Percentiles rank a stretch among this genome's conserved stretches.
Conservation (phyloP, 2,888 invertebrate genomes). For the Carterocephalus palaemon region DNA sequence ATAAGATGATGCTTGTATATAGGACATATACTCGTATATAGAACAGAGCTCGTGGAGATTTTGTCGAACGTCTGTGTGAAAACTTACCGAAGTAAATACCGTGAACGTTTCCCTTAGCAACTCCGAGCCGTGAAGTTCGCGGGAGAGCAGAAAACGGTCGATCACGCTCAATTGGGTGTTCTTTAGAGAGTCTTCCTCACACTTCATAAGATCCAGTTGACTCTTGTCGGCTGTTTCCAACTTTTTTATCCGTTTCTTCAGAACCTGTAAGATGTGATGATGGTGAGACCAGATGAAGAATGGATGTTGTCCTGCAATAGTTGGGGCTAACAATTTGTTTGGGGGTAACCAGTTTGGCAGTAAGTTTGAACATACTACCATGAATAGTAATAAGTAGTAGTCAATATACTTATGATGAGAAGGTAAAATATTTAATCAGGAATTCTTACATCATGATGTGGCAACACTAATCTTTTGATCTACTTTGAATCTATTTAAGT, state of each 20-base stretch:
- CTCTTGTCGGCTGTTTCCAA: conserved; percentile 39
- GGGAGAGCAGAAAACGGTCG: conserved; percentile 58
- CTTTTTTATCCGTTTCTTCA: conserved; percentile 39
- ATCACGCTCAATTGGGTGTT: conserved; percentile 56
- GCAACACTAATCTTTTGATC: no score
- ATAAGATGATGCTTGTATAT: background rate
- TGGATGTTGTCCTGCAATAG: no score
- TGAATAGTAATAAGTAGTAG: no score
- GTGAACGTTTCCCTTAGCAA: conserved; percentile 56
- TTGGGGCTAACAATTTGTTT: no score
- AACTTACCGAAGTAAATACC: conserved; percentile 61
- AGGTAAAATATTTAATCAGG: no score
- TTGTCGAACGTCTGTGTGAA: background rate
- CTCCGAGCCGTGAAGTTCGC: conserved; percentile 45
- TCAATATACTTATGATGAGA: no score
- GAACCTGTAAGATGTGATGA: no score
- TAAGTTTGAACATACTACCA: no score
- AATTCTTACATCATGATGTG: no score
- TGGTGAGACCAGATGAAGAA: no score
- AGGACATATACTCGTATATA: background rate
- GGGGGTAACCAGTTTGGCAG: no score
- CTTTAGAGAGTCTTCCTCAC: conserved; percentile 41
- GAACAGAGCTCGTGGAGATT: background rate
- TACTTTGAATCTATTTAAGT: no score
- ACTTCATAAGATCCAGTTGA: conserved; percentile 37